These are phyloP conservation scores for Drosophila persimilis DNA, from an alignment of 1,140 invertebrate species.

Conservation along the genomic window DNA sequence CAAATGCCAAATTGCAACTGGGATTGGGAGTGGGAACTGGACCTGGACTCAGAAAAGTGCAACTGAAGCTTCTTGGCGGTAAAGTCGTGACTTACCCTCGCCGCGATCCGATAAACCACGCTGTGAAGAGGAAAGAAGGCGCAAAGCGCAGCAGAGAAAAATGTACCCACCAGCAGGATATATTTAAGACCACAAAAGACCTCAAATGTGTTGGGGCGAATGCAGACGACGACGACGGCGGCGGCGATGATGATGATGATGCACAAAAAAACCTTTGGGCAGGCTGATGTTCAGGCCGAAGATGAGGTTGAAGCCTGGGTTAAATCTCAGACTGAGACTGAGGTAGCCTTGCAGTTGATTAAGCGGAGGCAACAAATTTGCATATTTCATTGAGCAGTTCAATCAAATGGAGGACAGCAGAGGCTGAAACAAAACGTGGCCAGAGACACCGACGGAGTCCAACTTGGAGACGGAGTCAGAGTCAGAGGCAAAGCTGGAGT, in stretches of 20 bases:
- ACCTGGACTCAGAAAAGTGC: slow-evolving; percentile 7
- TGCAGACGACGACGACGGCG: slow-evolving; percentile 20
- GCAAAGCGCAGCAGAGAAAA: slow-evolving; percentile 60
- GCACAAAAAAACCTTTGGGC: slow-evolving; percentile 34
- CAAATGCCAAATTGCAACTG: slow-evolving; percentile 54
- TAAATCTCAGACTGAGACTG: neutral
- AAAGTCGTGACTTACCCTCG: slow-evolving; percentile 76
- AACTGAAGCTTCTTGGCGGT: slow-evolving; percentile 48
- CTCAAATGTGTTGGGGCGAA: slow-evolving; percentile 63
- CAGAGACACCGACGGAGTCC: neutral
- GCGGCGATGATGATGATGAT: slow-evolving; percentile 46
- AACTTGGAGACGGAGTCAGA: neutral
- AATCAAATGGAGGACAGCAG: slow-evolving; percentile 80
- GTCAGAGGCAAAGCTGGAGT: slow-evolving; percentile 36
- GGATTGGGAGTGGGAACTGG: neutral
- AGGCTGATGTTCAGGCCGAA: neutral
- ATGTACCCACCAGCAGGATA: slow-evolving; percentile 82
- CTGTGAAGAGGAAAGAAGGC: slow-evolving; percentile 36
- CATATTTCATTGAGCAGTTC: slow-evolving; percentile 83
- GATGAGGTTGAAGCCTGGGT: slow-evolving; percentile 23
- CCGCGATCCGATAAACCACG: slow-evolving; percentile 72
- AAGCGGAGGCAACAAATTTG: slow-evolving; percentile 79
- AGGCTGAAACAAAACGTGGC: slow-evolving; percentile 38
- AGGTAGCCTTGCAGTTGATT: slow-evolving; percentile 70
- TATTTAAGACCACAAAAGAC: slow-evolving; percentile 78